Percentiles rank a stretch among this genome's conserved stretches.
Conservation (phyloP, 2,797 vertebrate species). For the Thunnus albacares region DNA sequence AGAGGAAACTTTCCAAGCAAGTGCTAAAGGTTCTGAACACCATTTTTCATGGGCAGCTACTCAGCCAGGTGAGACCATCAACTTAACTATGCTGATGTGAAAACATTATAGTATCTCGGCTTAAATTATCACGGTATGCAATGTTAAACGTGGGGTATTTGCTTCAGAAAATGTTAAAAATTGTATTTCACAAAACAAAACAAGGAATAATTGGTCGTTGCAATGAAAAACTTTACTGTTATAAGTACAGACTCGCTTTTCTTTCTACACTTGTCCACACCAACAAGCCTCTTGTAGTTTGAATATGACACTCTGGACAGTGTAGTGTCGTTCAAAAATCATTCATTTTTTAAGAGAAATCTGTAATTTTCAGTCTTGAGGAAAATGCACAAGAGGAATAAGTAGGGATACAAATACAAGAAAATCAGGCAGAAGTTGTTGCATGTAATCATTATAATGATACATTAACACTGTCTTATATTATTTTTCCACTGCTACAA, state of each 20-base stretch:
- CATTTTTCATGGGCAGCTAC: slow-evolving; percentile 98
- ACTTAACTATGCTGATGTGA: background rate
- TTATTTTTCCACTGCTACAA: background rate
- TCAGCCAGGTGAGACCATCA: slow-evolving; percentile 92
- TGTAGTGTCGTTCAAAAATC: too few species aligned
- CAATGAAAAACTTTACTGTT: background rate
- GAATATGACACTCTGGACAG: too few species aligned
- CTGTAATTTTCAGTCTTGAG: too few species aligned
- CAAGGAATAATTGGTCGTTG: background rate
- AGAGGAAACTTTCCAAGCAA: slow-evolving; percentile 98
- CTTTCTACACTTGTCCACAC: too few species aligned
- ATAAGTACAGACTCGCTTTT: background rate
- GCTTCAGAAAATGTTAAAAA: background rate
- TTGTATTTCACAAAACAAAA: background rate
- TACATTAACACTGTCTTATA: too few species aligned
- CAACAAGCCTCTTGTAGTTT: too few species aligned
- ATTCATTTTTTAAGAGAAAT: too few species aligned
- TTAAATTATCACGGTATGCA: background rate
- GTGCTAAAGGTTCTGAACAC: slow-evolving; percentile 99
- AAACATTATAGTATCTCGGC: background rate
- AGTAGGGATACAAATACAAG: too few species aligned
- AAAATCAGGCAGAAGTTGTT: too few species aligned
- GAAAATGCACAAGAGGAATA: too few species aligned
- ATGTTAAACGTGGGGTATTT: background rate
- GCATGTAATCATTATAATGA: too few species aligned